phyloP scores from a whole-genome alignment of 2,888 invertebrate species.

The Stratiomys singularior region DNA sequence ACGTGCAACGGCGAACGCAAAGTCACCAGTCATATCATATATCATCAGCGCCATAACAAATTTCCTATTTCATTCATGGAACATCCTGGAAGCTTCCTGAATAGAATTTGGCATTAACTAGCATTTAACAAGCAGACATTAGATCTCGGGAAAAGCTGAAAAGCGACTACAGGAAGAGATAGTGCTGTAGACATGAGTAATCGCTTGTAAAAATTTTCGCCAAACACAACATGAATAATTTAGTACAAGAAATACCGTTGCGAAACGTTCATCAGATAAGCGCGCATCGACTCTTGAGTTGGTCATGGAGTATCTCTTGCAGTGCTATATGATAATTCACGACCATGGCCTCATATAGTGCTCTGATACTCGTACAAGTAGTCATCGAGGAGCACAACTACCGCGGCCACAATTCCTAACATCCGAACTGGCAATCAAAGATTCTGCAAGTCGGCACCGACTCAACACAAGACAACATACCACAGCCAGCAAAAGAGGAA shows the following conservation, averaged over 20 bases:
- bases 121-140: conserved; percentile 36
- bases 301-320: conserved; percentile 34
- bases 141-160: conserved; percentile 6
- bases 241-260: conserved; percentile 52
- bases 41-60: conserved; percentile 33
- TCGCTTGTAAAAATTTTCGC: conserved; percentile 52
- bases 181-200: conserved; percentile 52
- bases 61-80: conserved; percentile 40
- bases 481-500: too few species aligned
- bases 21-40: conserved; percentile 39
- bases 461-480: not conserved
- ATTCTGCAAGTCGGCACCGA: not conserved
- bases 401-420: conserved; percentile 37
- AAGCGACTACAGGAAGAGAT: conserved; percentile 38
- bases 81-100: conserved; percentile 40
- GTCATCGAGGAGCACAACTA: conserved; percentile 43
- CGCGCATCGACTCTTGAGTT: conserved; percentile 26
- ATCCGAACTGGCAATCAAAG: conserved; percentile 39
- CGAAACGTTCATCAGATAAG: conserved; percentile 53
- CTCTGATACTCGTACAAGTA: conserved; percentile 28
- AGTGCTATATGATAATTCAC: conserved; percentile 45
- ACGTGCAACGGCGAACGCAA: conserved; percentile 19
- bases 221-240: conserved; percentile 52
- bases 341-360: conserved; percentile 40
- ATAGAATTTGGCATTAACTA: conserved; percentile 42